These are phyloP conservation scores for Sinodicranocentrus sp. DNA, from an alignment of 2,888 invertebrate species.

Conservation along the genomic window DNA sequence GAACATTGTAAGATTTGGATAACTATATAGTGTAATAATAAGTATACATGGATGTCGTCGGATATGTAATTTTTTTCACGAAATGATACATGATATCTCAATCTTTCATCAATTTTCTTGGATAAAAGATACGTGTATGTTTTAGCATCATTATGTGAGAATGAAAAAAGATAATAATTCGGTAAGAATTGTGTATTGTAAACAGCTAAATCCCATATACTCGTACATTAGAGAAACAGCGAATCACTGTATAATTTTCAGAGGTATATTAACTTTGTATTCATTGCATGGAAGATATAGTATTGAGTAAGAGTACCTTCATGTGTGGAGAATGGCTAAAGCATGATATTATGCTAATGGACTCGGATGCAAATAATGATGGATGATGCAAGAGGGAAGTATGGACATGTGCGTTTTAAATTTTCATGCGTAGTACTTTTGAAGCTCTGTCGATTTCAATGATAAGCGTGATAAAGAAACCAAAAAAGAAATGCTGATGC, in stretches of 20 bases:
- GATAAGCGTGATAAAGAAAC: too few species aligned
- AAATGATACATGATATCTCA: not conserved
- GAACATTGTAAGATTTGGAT: too few species aligned
- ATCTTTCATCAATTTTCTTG: slow-evolving; percentile 1
- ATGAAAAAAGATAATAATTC: not conserved
- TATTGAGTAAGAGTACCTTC: not conserved
- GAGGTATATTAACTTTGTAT: not conserved
- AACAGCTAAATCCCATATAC: not conserved
- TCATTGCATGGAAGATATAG: not conserved
- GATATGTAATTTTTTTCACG: too few species aligned
- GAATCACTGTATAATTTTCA: not conserved
- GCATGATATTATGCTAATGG: not conserved
- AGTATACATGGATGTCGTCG: too few species aligned
- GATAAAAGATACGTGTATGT: not conserved
- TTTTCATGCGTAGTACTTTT: too few species aligned
- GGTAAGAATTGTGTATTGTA: too few species aligned
- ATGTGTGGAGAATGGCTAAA: not conserved
- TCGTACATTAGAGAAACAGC: not conserved
- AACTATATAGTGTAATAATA: too few species aligned
- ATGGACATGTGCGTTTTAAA: not conserved
- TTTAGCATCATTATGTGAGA: not conserved
- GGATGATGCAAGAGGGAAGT: not conserved
- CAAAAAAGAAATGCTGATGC: too few species aligned
- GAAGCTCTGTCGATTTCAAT: too few species aligned
- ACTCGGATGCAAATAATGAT: not conserved